Evolutionary conservation across 2,113 vertebrate genomes (phyloP).

Genomic region (Numenius arquata): DNA sequence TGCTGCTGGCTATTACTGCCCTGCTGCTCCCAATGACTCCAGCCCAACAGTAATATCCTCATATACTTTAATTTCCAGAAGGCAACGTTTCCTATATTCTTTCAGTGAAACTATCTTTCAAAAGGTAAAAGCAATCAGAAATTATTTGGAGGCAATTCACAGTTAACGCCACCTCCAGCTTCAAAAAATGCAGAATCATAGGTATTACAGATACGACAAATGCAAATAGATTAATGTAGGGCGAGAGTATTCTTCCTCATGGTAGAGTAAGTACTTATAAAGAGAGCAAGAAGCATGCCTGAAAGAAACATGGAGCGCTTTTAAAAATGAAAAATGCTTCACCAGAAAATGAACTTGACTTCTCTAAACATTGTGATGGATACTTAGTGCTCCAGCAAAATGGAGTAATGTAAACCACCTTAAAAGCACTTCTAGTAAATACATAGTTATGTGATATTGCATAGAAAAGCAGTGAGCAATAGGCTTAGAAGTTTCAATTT

Average conservation of each 20-base stretch:
- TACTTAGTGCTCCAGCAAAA: not conserved
- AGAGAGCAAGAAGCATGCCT: not conserved
- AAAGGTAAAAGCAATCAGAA: not conserved
- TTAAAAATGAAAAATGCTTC: not conserved
- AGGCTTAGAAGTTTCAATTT: not conserved
- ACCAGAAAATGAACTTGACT: not conserved
- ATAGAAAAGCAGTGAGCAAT: not conserved
- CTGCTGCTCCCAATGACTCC: not conserved
- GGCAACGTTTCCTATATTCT: not conserved
- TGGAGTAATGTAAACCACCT: not conserved
- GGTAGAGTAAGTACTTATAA: not conserved
- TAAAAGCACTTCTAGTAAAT: constrained; percentile 2
- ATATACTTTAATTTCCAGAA: not conserved
- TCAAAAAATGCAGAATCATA: not conserved
- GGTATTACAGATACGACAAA: not conserved
- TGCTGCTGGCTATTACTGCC: not conserved
- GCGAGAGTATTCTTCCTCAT: not conserved
- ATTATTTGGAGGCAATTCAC: not conserved
- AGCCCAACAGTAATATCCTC: not conserved
- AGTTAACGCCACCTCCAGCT: not conserved
- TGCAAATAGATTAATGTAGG: not conserved
- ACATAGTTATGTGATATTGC: not conserved
- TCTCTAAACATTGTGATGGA: not conserved
- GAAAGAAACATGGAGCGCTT: not conserved
- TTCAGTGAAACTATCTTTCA: not conserved